Conservation (phyloP, 2,888 invertebrate genomes). For the Lottia scabra region DNA sequence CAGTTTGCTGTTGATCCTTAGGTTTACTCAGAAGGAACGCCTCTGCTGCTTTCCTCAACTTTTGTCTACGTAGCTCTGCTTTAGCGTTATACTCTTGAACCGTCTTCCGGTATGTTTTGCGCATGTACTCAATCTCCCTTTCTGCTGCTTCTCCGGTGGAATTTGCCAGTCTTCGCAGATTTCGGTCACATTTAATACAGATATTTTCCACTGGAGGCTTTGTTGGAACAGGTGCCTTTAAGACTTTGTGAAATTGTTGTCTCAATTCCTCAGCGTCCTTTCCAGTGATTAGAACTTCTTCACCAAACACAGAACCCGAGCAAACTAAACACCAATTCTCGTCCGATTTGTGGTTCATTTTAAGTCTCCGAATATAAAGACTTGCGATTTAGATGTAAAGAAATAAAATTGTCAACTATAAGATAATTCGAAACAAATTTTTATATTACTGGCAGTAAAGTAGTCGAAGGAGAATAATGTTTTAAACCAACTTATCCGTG, state of each 20-base stretch:
- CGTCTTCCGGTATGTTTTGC: background rate
- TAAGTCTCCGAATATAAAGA: no score
- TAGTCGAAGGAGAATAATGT: no score
- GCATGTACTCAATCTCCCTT: background rate
- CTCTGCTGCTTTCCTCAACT: background rate
- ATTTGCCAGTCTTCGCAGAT: background rate
- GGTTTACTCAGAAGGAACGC: background rate
- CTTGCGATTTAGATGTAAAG: no score
- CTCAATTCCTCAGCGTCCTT: background rate
- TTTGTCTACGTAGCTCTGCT: background rate
- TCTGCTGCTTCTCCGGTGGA: background rate
- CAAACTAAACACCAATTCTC: constrained; percentile 1
- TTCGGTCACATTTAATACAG: background rate
- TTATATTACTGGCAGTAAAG: no score
- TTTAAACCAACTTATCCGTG: no score
- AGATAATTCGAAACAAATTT: no score
- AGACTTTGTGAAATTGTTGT: background rate
- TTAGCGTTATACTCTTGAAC: background rate
- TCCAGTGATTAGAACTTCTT: background rate
- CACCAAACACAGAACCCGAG: background rate
- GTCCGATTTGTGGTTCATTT: background rate
- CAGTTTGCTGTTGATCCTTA: background rate
- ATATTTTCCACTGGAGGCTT: background rate
- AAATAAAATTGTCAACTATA: no score
- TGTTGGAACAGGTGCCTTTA: background rate